Evolutionary conservation across 1,140 invertebrate genomes (phyloP).

Genomic region (Bombus haemorrhoidalis): DNA sequence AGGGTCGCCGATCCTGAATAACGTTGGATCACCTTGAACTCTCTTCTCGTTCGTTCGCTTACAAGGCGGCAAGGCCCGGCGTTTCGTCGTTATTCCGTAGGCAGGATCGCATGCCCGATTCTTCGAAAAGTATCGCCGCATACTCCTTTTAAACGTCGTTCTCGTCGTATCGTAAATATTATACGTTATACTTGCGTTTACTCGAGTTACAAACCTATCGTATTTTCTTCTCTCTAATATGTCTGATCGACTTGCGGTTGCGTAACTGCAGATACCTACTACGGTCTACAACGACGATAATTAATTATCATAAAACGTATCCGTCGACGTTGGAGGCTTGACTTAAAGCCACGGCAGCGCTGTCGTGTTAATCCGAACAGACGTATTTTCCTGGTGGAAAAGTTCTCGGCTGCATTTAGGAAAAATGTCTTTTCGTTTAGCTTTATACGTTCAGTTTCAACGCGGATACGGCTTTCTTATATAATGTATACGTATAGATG

Average conservation of each 20-base stretch:
- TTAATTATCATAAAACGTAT: not conserved
- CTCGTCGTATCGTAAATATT: not conserved
- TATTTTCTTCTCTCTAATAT: not conserved
- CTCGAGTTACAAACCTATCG: not conserved
- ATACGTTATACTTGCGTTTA: not conserved
- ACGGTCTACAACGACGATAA: not conserved
- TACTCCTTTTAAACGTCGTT: not conserved
- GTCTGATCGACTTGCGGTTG: not conserved
- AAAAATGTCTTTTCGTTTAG: no score
- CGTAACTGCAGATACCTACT: not conserved
- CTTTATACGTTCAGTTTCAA: no score
- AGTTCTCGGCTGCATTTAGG: no score
- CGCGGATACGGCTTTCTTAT: no score
- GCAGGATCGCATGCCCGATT: not conserved
- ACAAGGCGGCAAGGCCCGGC: not conserved
- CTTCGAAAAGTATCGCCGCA: not conserved
- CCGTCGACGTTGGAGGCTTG: not conserved
- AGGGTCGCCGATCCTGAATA: conserved; percentile 47
- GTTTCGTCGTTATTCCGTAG: not conserved
- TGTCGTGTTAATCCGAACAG: no score
- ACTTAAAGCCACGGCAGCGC: no score
- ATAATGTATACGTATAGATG: no score
- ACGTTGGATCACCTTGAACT: conserved; percentile 29
- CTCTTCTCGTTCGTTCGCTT: not conserved
- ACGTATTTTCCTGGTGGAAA: no score